A percentile compares a stretch with the other conserved stretches of the same genome.
Conservation (phyloP, 2,797 vertebrate species). For the Tenualosa ilisha region DNA sequence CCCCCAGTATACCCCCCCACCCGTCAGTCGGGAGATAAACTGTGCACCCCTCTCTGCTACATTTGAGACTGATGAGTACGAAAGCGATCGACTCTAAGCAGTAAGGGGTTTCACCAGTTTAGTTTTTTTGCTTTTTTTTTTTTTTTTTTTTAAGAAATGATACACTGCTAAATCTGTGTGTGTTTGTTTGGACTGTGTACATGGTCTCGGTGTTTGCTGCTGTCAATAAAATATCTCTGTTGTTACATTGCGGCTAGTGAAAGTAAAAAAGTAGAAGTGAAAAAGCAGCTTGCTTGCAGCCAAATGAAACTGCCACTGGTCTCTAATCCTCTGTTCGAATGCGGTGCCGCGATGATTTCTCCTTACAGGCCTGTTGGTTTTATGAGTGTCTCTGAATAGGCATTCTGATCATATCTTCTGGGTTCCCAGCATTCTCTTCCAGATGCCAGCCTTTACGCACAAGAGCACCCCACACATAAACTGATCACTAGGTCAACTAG, state of each 20-base stretch:
- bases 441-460: conserved; percentile 20
- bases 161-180: not conserved
- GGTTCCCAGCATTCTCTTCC: conserved; percentile 24
- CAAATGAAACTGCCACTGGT: not conserved
- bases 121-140: not conserved
- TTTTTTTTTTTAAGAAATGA: not conserved
- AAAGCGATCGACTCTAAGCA: conserved; percentile 78
- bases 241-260: not conserved
- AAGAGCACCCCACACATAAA: not conserved
- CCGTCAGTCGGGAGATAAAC: conserved; percentile 62
- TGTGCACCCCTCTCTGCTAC: conserved; percentile 62
- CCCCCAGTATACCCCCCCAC: conserved; percentile 67
- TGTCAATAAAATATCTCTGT: conserved; percentile 3
- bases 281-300: not conserved
- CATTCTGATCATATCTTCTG: conserved; percentile 38
- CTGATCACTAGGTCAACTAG: conserved; percentile 15
- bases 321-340: not conserved
- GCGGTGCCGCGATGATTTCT: not conserved
- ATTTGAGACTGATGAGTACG: conserved; percentile 75
- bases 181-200: conserved; percentile 15
- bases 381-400: conserved; percentile 27
- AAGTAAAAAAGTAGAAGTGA: not conserved
- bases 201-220: not conserved
- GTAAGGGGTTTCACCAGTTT: not conserved
- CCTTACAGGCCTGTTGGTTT: conserved; percentile 37